These are phyloP conservation scores for Neoitamus cyanurus DNA, from an alignment of 2,888 invertebrate species.

Conservation along the genomic window DNA sequence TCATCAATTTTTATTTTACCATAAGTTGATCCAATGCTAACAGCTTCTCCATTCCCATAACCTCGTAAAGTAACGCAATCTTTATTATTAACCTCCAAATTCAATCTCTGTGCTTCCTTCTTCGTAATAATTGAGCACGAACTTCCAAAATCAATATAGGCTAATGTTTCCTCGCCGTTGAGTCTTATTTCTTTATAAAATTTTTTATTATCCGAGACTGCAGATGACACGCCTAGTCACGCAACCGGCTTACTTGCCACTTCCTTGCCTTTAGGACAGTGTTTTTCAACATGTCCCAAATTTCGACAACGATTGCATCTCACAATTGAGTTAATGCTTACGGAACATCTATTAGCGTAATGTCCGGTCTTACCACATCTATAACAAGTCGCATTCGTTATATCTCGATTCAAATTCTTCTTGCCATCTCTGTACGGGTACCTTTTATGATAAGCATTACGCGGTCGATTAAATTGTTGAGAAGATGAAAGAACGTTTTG, in stretches of 20 bases:
- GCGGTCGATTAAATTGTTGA: too few species aligned
- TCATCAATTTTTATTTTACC: constrained; percentile 23
- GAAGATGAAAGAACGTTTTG: not conserved
- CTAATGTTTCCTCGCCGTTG: not conserved
- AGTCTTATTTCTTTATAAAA: constrained; percentile 17
- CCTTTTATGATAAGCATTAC: too few species aligned
- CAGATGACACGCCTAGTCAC: not conserved
- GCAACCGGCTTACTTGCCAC: not conserved
- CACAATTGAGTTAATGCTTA: not conserved
- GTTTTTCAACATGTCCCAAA: not conserved
- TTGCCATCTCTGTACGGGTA: too few species aligned
- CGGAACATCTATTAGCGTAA: constrained; percentile 27
- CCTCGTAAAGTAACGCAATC: not conserved
- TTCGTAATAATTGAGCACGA: not conserved
- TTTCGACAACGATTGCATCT: constrained; percentile 2
- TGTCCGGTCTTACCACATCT: constrained; percentile 42
- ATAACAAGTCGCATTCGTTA: not conserved
- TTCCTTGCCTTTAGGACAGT: not conserved
- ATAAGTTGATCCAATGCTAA: not conserved
- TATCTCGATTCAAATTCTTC: too few species aligned
- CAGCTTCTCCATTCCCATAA: not conserved
- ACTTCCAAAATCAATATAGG: constrained; percentile 24
- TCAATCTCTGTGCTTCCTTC: not conserved
- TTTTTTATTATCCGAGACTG: not conserved
- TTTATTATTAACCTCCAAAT: not conserved